Conservation (phyloP, 2,888 invertebrate species). For the Sabatieria punctata region DNA sequence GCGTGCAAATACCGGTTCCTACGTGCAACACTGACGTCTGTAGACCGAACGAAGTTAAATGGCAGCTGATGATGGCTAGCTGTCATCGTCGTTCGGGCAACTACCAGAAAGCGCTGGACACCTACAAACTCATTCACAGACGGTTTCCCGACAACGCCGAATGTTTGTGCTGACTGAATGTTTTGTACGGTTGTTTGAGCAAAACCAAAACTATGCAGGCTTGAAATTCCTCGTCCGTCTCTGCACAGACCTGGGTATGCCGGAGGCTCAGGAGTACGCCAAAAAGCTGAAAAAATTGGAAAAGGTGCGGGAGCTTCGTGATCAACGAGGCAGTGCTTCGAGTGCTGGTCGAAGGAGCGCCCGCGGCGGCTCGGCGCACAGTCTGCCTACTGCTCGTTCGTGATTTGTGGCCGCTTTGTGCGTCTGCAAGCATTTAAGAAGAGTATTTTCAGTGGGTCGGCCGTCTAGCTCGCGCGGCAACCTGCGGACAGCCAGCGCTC, state of each 20-base stretch:
- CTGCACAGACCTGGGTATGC: conserved; percentile 70
- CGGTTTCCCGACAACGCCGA: conserved; percentile 86
- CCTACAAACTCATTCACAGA: conserved; percentile 66
- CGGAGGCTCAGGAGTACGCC: conserved; percentile 68
- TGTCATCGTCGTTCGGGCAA: conserved; percentile 64
- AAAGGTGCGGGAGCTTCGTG: conserved; percentile 24
- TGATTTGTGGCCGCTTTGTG: not conserved
- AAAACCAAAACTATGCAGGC: conserved; percentile 37
- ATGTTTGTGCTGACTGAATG: conserved; percentile 44
- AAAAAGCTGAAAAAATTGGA: conserved; percentile 60
- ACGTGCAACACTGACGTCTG: too few relatives aligned
- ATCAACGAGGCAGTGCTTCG: conserved; percentile 18
- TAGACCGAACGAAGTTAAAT: conserved; percentile 61
- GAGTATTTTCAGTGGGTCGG: conserved; percentile 10
- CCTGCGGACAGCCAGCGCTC: conserved; percentile 12
- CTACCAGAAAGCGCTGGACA: conserved; percentile 60
- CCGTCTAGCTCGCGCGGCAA: conserved; percentile 13
- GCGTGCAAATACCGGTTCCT: too few relatives aligned
- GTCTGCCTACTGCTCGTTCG: conserved; percentile 8
- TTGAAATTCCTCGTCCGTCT: conserved; percentile 69
- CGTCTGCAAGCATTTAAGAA: not conserved
- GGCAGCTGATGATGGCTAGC: conserved; percentile 67
- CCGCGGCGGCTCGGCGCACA: conserved; percentile 16
- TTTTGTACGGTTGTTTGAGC: not conserved
- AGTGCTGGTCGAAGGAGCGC: conserved; percentile 20